A percentile compares a stretch with the other conserved stretches of the same genome.
Evolutionary conservation across 30 jellyfish, hydroid and myxozoan genomes (phyloP).

Genomic region (Sanderia malayensis): DNA sequence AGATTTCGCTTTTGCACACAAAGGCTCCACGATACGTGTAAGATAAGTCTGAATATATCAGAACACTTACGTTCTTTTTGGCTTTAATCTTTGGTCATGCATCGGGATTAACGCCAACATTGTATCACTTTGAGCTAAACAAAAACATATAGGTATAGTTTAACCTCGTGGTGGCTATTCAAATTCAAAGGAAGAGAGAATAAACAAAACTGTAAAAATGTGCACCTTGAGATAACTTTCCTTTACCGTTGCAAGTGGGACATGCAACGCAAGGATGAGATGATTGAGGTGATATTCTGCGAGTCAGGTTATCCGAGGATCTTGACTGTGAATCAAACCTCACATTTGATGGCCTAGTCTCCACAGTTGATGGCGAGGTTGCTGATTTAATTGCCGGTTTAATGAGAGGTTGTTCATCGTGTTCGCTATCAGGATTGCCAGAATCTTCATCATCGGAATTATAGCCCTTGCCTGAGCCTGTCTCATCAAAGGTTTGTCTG

Average conservation of each 20-base stretch:
- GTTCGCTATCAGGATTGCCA: constrained; percentile 6
- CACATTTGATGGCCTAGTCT: not conserved
- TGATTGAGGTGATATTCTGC: constrained; percentile 36
- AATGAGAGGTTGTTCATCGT: not conserved
- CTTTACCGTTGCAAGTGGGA: constrained; percentile 65
- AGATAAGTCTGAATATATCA: not conserved
- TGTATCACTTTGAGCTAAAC: constrained; percentile 66
- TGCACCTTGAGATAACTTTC: constrained; percentile 59
- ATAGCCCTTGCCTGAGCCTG: too few species aligned
- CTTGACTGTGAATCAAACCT: not conserved
- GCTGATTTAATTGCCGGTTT: not conserved
- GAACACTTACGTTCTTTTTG: constrained; percentile 61
- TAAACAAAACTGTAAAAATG: too few species aligned
- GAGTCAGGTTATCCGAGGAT: constrained; percentile 1
- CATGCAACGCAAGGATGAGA: constrained; percentile 40
- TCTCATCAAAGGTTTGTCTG: too few species aligned
- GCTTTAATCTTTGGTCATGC: constrained; percentile 56
- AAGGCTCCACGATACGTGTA: not conserved
- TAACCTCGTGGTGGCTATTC: too few species aligned
- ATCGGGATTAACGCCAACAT: constrained; percentile 57
- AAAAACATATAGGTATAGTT: not conserved
- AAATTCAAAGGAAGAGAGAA: too few species aligned
- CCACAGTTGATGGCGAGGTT: not conserved
- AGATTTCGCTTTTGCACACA: not conserved
- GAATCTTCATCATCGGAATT: not conserved